Base-by-base conservation (phyloP, 2,113 vertebrate genomes). In the Donacobius atricapilla region DNA sequence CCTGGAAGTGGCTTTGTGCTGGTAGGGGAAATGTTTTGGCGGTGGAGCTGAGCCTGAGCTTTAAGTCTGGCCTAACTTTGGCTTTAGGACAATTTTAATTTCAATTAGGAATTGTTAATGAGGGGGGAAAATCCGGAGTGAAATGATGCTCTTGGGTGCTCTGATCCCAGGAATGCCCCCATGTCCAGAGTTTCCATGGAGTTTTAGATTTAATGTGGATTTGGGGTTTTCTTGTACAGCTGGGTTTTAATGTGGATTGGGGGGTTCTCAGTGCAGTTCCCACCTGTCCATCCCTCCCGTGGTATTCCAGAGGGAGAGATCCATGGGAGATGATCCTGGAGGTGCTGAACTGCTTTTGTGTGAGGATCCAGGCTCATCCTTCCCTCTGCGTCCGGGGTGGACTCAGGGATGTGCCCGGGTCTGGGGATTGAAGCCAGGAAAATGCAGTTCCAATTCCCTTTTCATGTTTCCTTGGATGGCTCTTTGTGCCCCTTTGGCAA, bases 401-500 rank as follows among this genome's bases (percentile, higher is more conserved):
- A 0, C 28, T 54, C 37, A 1, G 47, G 47, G 47, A 7, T 8
- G 13, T 4, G 21, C 21, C 2, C 0, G 0, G 2, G 1, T 56
- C 78, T 58, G 3, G 10, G 44, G 58, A 23, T 40, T 61, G 44
- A 1, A 3, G 5, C 5, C 5, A 30, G 28, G n/a, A 10, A 8
- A 31, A 48, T 0, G 42, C 16, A 1, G 2, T 3, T 60, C 7
- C 1, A 28, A 10, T 48, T 13, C 9, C 33, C 19, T n/a, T 8
- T 39, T 10, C n/a, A n/a, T n/a, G n/a, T n/a, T n/a, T n/a, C n/a
- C n/a, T n/a, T n/a, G n/a, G n/a, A n/a, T n/a, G n/a, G n/a, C n/a
- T n/a, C n/a, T 6, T 16, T 39, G 89, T 35, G 33, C 27, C 76
- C 9, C n/a, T n/a, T n/a, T n/a, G n/a, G n/a, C n/a, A n/a, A n/a